Percentiles rank a stretch among this genome's conserved stretches.
These are phyloP conservation scores for Illadopsis cleaveri DNA, from an alignment of 2,113 vertebrate genomes.

Conservation along the genomic window DNA sequence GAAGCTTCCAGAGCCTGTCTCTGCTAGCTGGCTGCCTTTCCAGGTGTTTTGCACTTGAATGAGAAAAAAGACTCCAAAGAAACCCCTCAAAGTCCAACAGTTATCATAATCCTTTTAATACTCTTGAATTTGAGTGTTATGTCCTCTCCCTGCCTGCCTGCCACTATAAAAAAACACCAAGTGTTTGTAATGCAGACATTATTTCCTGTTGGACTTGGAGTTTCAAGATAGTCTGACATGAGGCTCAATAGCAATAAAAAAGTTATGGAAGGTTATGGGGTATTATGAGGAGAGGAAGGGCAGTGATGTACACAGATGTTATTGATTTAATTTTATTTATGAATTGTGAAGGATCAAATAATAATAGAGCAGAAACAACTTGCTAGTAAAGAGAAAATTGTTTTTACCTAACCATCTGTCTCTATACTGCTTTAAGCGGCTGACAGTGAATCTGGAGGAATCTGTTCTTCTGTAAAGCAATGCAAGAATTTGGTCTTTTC, in stretches of 20 bases:
- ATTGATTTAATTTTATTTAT: background rate
- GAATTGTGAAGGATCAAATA: background rate
- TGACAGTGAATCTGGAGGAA: background rate
- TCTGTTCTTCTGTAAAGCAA: background rate
- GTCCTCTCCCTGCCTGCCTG: background rate
- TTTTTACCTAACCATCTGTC: background rate
- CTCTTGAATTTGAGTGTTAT: background rate
- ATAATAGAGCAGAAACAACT: background rate
- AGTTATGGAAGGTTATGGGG: background rate
- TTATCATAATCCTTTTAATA: background rate
- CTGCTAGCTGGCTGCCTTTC: background rate
- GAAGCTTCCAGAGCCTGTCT: background rate
- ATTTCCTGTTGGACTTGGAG: background rate
- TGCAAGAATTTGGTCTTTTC: background rate
- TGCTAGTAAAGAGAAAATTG: background rate
- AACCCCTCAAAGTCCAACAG: background rate
- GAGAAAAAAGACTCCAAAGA: background rate
- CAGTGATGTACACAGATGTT: constrained; percentile 17
- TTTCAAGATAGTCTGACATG: background rate
- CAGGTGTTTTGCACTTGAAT: background rate
- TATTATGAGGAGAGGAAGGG: background rate
- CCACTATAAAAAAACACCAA: background rate
- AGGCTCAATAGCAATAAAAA: background rate
- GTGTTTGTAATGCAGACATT: background rate
- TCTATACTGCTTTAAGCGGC: background rate